Evolutionary conservation across 92 coral and sea anemone species (phyloP), one percentile per base, ranked within the genome.

Genomic region (Palythoa heliodiscus): DNA sequence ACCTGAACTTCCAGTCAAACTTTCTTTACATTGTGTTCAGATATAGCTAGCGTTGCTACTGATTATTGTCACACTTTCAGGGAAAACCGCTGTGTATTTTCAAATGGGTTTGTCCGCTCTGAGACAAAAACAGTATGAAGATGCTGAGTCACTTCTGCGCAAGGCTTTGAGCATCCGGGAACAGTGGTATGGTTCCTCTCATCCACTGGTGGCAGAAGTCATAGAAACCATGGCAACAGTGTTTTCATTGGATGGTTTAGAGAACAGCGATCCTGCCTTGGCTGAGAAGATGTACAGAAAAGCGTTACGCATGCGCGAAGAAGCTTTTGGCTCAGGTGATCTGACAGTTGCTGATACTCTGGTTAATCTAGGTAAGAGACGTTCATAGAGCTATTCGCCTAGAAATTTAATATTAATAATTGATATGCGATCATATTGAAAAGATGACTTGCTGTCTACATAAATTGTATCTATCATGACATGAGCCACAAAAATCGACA

Each of bases 171-270:
- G 53, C 89, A 93, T 91, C 92, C 90, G 94, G 83, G 91, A 88
- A 75, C 83, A 86, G 82, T 96, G 99, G 99, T 93, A 83, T 78
- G 99, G 99, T 14, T 87, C 88, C 10, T 93, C 97, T 8, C 98
- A 96, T 80, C 99, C 97, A 22, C 53, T 84, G 82, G 93, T 96
- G 47, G 99, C 99, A 9, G 92, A 92, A 80, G 87, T 96, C 58
- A 85, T 89, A 52, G 98, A 95, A 73, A 92, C 91, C 29, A 71
- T 96, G 90, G 98, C 98, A 64, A 95, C 95, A 76, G 92, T 88
- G 82, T 73, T 84, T 63, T 89, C 91, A 76, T 86, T 86, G 60
- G 93, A 93, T 79, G 90, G 82, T 16, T 54, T 74, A 3, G 93
- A 89, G 76, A 90, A 86, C 29, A 89, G 83, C 66, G 94, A 96